Conservation (phyloP, 2,888 invertebrate genomes). For the Mesorhabditis belari region DNA sequence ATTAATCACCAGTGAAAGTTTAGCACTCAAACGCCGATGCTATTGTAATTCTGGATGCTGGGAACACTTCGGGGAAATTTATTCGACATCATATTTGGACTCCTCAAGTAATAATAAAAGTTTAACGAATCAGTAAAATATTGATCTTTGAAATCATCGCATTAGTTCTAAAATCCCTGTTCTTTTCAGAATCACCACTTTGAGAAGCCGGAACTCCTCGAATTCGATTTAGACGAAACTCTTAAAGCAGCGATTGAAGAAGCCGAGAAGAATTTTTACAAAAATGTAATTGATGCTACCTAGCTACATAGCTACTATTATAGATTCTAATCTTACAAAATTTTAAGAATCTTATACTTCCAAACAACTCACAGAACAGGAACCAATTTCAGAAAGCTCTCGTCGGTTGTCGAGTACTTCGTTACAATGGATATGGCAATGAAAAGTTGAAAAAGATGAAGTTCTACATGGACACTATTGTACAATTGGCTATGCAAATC, state of each 20-base stretch:
- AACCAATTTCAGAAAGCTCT: slow-evolving; percentile 14
- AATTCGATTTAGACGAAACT: slow-evolving; percentile 58
- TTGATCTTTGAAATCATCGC: no score
- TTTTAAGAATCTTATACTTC: neutral
- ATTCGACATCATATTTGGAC: slow-evolving; percentile 26
- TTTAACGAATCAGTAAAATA: no score
- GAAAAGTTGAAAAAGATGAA: slow-evolving; percentile 56
- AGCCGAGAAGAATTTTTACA: slow-evolving; percentile 53
- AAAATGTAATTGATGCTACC: slow-evolving; percentile 10
- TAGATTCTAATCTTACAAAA: slow-evolving; percentile 50
- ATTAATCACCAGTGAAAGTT: neutral
- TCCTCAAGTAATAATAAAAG: slow-evolving; percentile 15
- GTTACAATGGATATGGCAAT: slow-evolving; percentile 31
- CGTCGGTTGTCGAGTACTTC: slow-evolving; percentile 17
- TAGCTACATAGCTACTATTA: neutral
- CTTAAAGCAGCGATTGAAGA: slow-evolving; percentile 56
- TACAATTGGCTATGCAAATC: slow-evolving; percentile 63
- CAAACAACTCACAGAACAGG: neutral
- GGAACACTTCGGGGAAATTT: slow-evolving; percentile 19
- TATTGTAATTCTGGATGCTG: slow-evolving; percentile 32
- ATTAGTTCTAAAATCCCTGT: no score
- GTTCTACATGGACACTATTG: slow-evolving; percentile 63
- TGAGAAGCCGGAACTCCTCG: slow-evolving; percentile 55
- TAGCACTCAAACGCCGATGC: slow-evolving; percentile 44
- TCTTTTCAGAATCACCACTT: slow-evolving; percentile 9